Percentiles rank a stretch among this genome's conserved stretches.
Conservation (phyloP, 1,140 invertebrate genomes). For the Leptinotarsa undecemlineata region DNA sequence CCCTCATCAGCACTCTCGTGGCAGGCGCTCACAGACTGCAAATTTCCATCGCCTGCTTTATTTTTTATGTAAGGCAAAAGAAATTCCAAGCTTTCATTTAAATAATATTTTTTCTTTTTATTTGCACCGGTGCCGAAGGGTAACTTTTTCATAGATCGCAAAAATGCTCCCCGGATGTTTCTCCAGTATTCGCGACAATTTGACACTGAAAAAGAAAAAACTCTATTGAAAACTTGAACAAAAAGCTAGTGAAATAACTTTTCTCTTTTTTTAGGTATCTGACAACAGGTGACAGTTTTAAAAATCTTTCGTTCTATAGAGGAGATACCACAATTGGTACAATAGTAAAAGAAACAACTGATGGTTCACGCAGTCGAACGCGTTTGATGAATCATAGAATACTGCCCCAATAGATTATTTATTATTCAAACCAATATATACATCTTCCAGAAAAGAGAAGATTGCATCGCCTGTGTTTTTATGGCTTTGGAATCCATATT, state of each 20-base stretch:
- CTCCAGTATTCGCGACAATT: constrained; percentile 28
- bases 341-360: constrained; percentile 10
- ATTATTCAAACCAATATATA: too few relatives aligned
- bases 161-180: constrained; percentile 24
- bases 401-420: too few relatives aligned
- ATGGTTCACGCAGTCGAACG: too few relatives aligned
- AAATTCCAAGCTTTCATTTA: constrained; percentile 18
- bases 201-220: constrained; percentile 21
- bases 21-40: neutral
- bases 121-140: neutral
- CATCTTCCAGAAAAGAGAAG: too few relatives aligned
- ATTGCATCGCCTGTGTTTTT: too few relatives aligned
- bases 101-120: constrained; percentile 25
- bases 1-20: constrained; percentile 1
- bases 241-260: neutral
- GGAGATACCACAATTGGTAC: neutral
- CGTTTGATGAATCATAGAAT: too few relatives aligned
- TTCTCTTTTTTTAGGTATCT: neutral
- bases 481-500: too few relatives aligned
- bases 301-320: neutral
- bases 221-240: neutral
- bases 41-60: constrained; percentile 7
- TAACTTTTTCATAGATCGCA: constrained; percentile 20
- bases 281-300: constrained; percentile 10
- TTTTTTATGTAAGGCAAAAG: constrained; percentile 15